phyloP scores from a whole-genome alignment of 2,797 vertebrate species.

The Poeciliopsis turneri region DNA sequence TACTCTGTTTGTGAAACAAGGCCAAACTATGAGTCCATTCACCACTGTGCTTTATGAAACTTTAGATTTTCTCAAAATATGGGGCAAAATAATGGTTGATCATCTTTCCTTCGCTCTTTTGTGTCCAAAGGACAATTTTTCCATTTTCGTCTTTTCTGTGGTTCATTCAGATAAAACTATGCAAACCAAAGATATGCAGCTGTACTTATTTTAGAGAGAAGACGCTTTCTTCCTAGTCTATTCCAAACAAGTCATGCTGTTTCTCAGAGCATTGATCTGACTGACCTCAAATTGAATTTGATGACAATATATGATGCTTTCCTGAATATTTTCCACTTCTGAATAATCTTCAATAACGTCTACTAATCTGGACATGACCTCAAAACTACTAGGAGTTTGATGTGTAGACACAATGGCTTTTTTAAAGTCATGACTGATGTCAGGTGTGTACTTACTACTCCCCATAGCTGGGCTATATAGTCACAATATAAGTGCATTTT shows the following conservation, averaged over 20 bases:
- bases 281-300: background rate
- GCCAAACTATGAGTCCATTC: background rate
- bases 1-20: background rate
- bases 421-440: background rate
- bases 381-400: background rate
- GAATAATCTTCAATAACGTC: background rate
- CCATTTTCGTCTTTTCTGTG: background rate
- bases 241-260: background rate
- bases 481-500: conserved; percentile 2
- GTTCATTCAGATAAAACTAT: background rate
- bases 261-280: background rate
- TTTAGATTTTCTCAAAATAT: background rate
- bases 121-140: background rate
- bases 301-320: background rate
- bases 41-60: background rate
- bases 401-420: background rate
- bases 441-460: background rate
- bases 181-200: background rate
- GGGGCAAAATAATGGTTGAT: background rate
- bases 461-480: background rate
- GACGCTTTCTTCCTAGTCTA: background rate
- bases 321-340: background rate
- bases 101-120: background rate
- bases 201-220: background rate
- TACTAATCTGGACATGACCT: background rate